Percentiles rank a stretch among this genome's conserved stretches.
Conservation (phyloP, 2,797 vertebrate genomes). For the Arctocebus calabarensis region DNA sequence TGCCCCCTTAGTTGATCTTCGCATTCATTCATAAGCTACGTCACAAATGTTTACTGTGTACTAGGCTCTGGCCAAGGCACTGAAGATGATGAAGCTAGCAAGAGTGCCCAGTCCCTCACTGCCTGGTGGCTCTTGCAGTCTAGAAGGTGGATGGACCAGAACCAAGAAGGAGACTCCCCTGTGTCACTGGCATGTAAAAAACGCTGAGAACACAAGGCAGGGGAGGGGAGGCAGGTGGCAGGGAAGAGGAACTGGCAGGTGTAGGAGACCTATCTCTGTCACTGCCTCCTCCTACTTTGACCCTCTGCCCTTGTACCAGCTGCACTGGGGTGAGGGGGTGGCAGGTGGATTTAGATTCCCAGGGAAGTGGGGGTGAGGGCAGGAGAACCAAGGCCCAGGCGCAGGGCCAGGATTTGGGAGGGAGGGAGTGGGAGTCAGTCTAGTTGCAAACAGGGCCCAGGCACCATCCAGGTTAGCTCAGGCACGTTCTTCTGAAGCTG, state of each 20-base stretch:
- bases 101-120: background rate
- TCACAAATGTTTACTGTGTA: background rate
- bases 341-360: background rate
- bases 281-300: background rate
- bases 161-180: background rate
- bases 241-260: background rate
- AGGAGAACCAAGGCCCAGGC: accelerated
- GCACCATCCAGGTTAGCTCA: background rate
- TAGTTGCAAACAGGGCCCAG: background rate
- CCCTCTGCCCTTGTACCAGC: background rate
- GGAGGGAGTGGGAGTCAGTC: background rate
- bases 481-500: background rate
- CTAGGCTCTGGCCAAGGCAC: background rate
- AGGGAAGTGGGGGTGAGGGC: background rate
- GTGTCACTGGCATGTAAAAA: background rate
- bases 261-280: background rate
- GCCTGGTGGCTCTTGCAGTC: background rate
- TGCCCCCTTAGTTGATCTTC: background rate
- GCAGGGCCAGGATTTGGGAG: background rate
- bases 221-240: background rate
- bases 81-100: background rate
- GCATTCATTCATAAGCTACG: background rate
- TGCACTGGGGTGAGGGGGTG: background rate
- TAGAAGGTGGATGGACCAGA: background rate
- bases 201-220: background rate